A percentile compares a stretch with the other conserved stretches of the same genome.
These are phyloP conservation scores for Triplophysa dalaica DNA, from an alignment of 2,113 vertebrate genomes.

Conservation along the genomic window DNA sequence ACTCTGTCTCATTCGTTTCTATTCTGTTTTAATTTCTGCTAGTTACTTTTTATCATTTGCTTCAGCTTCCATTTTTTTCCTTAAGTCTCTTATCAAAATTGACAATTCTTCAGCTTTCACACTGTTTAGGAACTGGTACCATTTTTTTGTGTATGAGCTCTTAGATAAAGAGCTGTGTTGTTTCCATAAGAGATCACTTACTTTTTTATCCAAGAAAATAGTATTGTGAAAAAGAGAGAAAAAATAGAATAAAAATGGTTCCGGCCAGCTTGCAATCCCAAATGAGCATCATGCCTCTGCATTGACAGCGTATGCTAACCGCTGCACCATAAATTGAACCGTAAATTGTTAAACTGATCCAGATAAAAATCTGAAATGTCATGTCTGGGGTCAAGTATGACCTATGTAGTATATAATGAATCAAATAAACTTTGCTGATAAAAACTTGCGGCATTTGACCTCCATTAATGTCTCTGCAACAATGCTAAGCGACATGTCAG, in stretches of 20 bases:
- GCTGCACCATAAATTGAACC: too few relatives aligned
- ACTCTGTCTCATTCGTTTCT: conserved; percentile 21
- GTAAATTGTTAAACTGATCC: not conserved
- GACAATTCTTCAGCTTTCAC: too few relatives aligned
- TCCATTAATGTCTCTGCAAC: not conserved
- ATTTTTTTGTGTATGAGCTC: too few relatives aligned
- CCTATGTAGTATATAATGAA: not conserved
- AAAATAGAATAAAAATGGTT: not conserved
- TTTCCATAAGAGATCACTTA: too few relatives aligned
- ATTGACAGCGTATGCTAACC: not conserved
- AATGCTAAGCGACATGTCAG: not conserved
- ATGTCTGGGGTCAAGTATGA: not conserved
- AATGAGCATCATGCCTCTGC: not conserved
- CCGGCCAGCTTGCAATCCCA: not conserved
- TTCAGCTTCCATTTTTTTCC: too few relatives aligned
- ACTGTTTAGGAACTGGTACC: too few relatives aligned
- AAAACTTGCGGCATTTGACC: not conserved
- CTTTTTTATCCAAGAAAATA: too few relatives aligned
- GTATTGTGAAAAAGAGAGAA: not conserved
- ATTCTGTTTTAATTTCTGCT: not conserved
- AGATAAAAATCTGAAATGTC: not conserved
- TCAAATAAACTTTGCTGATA: not conserved
- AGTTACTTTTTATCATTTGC: too few relatives aligned
- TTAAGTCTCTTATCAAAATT: too few relatives aligned
- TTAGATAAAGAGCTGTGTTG: too few relatives aligned